A percentile compares a stretch with the other conserved stretches of the same genome.
Conservation (phyloP, 2,113 vertebrate genomes). For the Oceanites oceanicus region DNA sequence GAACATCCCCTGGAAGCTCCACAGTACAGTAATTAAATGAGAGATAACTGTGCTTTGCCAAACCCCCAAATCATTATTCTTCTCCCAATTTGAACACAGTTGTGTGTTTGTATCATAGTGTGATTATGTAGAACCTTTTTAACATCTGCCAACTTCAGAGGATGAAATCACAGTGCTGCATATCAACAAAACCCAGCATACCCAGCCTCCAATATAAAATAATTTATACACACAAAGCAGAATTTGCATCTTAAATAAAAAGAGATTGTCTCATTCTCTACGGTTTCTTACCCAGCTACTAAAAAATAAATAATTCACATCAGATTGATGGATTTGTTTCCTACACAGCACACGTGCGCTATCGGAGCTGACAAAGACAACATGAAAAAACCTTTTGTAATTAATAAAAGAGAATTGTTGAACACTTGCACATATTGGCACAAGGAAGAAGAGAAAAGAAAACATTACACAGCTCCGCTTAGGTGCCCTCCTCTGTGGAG, state of each 20-base stretch:
- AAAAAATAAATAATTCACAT: conserved; percentile 64
- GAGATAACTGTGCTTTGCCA: conserved; percentile 23
- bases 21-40: neutral
- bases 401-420: conserved; percentile 33
- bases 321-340: conserved; percentile 53
- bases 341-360: conserved; percentile 45
- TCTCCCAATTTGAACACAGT: neutral
- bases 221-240: conserved; percentile 49
- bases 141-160: conserved; percentile 32
- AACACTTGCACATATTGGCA: conserved; percentile 65
- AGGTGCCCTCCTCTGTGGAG: conserved; percentile 91
- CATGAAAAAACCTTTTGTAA: conserved; percentile 24
- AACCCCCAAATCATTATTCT: neutral
- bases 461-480: conserved; percentile 42
- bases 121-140: conserved; percentile 49
- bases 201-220: conserved; percentile 36
- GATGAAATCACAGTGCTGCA: conserved; percentile 56
- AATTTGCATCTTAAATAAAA: conserved; percentile 56
- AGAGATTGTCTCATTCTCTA: conserved; percentile 55
- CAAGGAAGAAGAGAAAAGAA: conserved; percentile 17
- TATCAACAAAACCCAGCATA: conserved; percentile 60
- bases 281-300: conserved; percentile 49
- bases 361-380: conserved; percentile 40
- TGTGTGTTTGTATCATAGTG: neutral
- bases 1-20: conserved; percentile 12